Conservation (phyloP, 1,140 invertebrate species). For the Sycobia sp. region DNA sequence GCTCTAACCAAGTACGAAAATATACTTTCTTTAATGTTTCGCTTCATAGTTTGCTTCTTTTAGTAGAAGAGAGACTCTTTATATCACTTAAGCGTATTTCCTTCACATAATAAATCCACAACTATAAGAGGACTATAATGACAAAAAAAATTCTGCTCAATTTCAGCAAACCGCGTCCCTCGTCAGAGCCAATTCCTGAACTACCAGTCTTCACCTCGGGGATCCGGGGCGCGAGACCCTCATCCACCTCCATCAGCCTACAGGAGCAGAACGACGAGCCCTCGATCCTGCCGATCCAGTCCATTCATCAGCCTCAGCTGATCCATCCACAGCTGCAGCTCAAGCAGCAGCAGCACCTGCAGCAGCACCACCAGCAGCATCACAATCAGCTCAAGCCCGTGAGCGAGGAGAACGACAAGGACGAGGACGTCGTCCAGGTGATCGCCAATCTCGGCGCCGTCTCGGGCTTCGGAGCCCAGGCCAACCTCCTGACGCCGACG, state of each 20-base stretch:
- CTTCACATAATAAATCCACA: no score
- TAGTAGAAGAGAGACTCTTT: no score
- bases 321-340: conserved; percentile 49
- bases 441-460: conserved; percentile 40
- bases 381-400: conserved; percentile 47
- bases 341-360: conserved; percentile 44
- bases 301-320: conserved; percentile 49
- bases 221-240: conserved; percentile 33
- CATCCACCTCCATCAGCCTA: conserved; percentile 46
- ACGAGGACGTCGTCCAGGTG: conserved; percentile 42
- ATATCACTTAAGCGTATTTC: no score
- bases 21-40: no score
- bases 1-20: no score
- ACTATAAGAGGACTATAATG: no score
- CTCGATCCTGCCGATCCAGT: conserved; percentile 46
- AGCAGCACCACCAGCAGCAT: conserved; percentile 50
- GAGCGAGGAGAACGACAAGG: conserved; percentile 45
- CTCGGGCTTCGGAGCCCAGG: conserved; percentile 33
- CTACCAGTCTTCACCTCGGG: conserved; percentile 32
- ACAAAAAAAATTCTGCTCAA: no score
- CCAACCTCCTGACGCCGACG: conserved; percentile 30
- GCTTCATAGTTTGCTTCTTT: no score
- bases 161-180: conserved; percentile 60
- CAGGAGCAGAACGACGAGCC: conserved; percentile 48
- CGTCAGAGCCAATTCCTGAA: conserved; percentile 62